Percentiles rank a stretch among this genome's conserved stretches.
Conservation (phyloP, 2,888 invertebrate genomes). For the Caenorhabditis angaria region DNA sequence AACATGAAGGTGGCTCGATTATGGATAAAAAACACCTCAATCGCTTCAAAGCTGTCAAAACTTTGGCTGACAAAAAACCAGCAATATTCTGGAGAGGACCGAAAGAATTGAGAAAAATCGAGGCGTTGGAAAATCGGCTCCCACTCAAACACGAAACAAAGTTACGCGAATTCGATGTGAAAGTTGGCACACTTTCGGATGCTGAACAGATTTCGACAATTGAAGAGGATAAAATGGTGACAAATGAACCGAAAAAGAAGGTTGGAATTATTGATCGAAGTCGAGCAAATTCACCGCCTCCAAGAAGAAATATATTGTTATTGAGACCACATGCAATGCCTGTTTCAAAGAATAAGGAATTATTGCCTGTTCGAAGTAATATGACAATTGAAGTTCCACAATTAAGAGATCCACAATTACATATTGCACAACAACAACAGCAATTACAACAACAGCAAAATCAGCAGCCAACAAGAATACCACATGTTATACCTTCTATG, state of each 20-base stretch:
- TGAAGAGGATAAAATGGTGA: slow-evolving; percentile 7
- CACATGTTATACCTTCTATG: not conserved
- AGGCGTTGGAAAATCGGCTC: slow-evolving; percentile 14
- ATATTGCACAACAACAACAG: not conserved
- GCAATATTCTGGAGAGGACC: slow-evolving; percentile 37
- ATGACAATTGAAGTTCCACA: slow-evolving; percentile 22
- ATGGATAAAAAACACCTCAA: slow-evolving; percentile 36
- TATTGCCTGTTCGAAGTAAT: not conserved
- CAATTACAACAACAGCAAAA: not conserved
- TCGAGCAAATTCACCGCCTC: slow-evolving; percentile 4
- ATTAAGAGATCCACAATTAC: not conserved
- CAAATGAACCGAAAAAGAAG: slow-evolving; percentile 16
- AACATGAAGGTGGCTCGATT: slow-evolving; percentile 78
- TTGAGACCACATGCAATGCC: slow-evolving; percentile 1
- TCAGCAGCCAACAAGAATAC: not conserved
- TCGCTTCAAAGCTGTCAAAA: slow-evolving; percentile 25
- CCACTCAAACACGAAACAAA: slow-evolving; percentile 18
- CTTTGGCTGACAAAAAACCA: not conserved
- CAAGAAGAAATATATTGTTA: not conserved
- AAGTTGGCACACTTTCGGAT: not conserved
- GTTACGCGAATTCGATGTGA: slow-evolving; percentile 16
- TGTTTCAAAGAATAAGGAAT: not conserved
- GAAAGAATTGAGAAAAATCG: slow-evolving; percentile 17
- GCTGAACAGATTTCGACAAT: slow-evolving; percentile 15
- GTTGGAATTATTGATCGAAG: not conserved